Evolutionary conservation across 2,888 invertebrate species (phyloP).

Genomic region (Drosophila colorata): DNA sequence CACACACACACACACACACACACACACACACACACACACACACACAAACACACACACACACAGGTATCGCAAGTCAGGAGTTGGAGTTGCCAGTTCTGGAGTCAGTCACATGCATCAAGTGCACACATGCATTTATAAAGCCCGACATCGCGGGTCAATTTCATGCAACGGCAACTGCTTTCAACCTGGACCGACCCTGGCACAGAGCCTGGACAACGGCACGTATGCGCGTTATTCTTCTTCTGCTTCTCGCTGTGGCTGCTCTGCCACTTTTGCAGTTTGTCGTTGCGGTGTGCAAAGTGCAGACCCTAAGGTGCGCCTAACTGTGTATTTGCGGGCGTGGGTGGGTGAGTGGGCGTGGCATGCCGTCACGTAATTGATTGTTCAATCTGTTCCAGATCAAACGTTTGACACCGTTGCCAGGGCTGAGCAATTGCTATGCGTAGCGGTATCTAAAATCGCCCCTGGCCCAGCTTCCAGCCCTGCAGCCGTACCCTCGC

Average conservation of each 20-base stretch:
- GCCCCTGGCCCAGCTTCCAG: conserved; percentile 8
- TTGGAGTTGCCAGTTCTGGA: conserved; percentile 29
- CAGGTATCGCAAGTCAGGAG: conserved; percentile 12
- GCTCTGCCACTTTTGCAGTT: conserved; percentile 45
- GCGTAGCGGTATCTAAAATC: conserved; percentile 66
- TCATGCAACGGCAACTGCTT: conserved; percentile 62
- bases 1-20: neutral
- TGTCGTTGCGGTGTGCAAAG: conserved; percentile 38
- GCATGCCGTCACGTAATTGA: conserved; percentile 76
- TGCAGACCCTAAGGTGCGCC: conserved; percentile 15
- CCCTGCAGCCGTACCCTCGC: neutral
- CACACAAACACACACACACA: neutral
- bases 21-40: neutral
- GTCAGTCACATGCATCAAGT: conserved; percentile 69
- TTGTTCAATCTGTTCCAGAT: conserved; percentile 82
- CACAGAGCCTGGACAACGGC: conserved; percentile 69
- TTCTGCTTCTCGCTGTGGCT: conserved; percentile 26
- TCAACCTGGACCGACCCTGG: conserved; percentile 44
- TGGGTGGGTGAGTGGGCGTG: conserved; percentile 56
- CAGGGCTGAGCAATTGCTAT: conserved; percentile 54
- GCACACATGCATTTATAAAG: conserved; percentile 77
- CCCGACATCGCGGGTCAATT: conserved; percentile 78
- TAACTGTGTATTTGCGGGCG: conserved; percentile 5
- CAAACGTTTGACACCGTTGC: conserved; percentile 66
- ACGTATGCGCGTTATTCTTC: conserved; percentile 75